phyloP scores from a whole-genome alignment of 2,113 vertebrate genomes.

The Sporophila hypoxantha region DNA sequence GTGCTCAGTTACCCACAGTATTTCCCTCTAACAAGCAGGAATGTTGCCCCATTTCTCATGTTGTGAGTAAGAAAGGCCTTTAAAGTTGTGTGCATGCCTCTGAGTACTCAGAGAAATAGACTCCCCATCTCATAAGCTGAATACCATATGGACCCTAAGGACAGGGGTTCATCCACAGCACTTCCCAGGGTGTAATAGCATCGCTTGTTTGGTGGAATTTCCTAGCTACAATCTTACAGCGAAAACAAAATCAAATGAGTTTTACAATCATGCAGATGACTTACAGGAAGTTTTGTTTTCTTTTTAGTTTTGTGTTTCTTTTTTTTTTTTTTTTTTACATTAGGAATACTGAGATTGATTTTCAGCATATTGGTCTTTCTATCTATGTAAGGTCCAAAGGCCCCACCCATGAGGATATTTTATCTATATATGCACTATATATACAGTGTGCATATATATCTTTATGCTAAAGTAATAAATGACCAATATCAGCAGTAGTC shows the following conservation, averaged over 20 bases:
- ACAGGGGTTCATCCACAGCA: rapidly evolving
- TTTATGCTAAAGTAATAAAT: slow-evolving; percentile 49
- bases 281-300: not conserved
- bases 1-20: not conserved
- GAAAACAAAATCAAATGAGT: not conserved
- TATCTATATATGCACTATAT: slow-evolving; percentile 28
- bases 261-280: slow-evolving; percentile 39
- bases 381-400: slow-evolving; percentile 10
- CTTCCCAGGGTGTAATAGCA: not conserved
- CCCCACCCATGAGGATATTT: slow-evolving; percentile 5
- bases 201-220: slow-evolving; percentile 37
- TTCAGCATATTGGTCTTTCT: slow-evolving; percentile 20
- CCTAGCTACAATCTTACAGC: slow-evolving; percentile 17
- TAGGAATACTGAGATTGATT: slow-evolving; percentile 15
- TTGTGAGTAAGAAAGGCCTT: not conserved
- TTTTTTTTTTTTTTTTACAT: not conserved
- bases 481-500: slow-evolving; percentile 75
- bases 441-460: slow-evolving; percentile 6
- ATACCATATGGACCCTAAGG: not conserved
- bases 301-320: not conserved
- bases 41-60: not conserved
- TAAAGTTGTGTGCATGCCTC: not conserved
- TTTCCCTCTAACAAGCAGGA: not conserved
- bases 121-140: not conserved
- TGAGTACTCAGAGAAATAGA: not conserved